These are phyloP conservation scores for Toxonevra muliebris DNA, from an alignment of 2,888 invertebrate species.

Conservation along the genomic window DNA sequence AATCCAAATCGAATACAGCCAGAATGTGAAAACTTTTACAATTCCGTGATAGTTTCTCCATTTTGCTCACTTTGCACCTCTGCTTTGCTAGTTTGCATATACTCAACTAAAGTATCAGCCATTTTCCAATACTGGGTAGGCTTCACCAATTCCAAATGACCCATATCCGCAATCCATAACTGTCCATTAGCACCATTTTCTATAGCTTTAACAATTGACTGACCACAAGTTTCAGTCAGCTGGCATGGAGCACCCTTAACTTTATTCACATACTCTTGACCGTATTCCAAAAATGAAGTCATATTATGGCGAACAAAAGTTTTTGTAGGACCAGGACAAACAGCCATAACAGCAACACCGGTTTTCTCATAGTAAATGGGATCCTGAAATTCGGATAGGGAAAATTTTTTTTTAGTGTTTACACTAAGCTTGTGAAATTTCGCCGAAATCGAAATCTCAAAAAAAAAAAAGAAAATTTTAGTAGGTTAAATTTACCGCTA, in stretches of 20 bases:
- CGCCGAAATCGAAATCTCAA: too few species aligned
- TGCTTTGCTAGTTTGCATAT: constrained; percentile 19
- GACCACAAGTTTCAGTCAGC: constrained; percentile 49
- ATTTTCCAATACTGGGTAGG: constrained; percentile 53
- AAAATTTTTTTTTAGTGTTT: not conserved
- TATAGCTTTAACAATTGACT: constrained; percentile 55
- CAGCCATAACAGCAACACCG: constrained; percentile 54
- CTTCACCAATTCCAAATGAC: constrained; percentile 50
- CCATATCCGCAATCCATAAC: constrained; percentile 58
- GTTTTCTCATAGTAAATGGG: constrained; percentile 42
- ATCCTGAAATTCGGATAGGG: constrained; percentile 25
- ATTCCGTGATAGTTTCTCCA: not conserved
- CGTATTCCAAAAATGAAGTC: constrained; percentile 47
- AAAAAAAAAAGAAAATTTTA: constrained; percentile 1
- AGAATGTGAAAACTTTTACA: constrained; percentile 14
- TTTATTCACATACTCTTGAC: constrained; percentile 41
- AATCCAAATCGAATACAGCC: too few species aligned
- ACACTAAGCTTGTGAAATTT: too few species aligned
- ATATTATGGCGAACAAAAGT: constrained; percentile 46
- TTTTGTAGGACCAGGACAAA: constrained; percentile 58
- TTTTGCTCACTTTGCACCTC: not conserved
- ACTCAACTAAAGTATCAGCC: constrained; percentile 24
- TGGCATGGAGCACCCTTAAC: constrained; percentile 36
- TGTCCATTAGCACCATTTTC: constrained; percentile 54
- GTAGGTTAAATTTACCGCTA: constrained; percentile 45